A percentile compares a stretch with the other conserved stretches of the same genome.
These are phyloP conservation scores for Cynopterus sphinx DNA, from an alignment of 2,797 vertebrate species.

Conservation along the genomic window DNA sequence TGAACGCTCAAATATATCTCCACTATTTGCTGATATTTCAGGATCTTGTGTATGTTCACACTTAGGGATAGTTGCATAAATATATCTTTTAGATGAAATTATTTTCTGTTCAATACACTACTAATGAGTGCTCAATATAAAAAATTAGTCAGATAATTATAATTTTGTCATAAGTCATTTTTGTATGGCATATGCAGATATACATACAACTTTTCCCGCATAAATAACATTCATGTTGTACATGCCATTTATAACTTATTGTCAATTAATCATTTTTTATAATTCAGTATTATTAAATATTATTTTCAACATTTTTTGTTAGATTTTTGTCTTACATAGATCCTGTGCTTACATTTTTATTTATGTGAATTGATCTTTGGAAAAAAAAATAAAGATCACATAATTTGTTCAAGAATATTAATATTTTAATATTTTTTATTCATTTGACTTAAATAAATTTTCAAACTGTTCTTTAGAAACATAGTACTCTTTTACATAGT, in stretches of 20 bases:
- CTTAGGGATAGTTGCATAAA: neutral
- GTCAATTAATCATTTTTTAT: neutral
- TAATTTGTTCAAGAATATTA: neutral
- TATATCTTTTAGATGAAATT: neutral
- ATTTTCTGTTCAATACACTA: neutral
- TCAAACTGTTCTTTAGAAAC: neutral
- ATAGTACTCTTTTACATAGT: neutral
- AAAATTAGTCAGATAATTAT: neutral
- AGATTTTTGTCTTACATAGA: neutral
- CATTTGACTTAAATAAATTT: neutral
- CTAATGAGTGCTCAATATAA: neutral
- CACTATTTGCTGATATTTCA: neutral
- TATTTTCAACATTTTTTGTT: neutral
- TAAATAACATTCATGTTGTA: neutral
- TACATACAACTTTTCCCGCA: neutral
- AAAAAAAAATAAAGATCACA: neutral
- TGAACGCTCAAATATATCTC: neutral
- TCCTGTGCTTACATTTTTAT: neutral
- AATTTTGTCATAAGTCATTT: neutral
- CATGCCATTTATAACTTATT: neutral
- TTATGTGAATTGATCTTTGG: neutral
- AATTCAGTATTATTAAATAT: neutral
- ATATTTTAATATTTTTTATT: neutral
- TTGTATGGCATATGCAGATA: neutral
- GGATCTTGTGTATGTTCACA: neutral